A percentile compares a stretch with the other conserved stretches of the same genome.
phyloP scores from a whole-genome alignment of 2,888 invertebrate genomes.

The Neoascia interrupta region DNA sequence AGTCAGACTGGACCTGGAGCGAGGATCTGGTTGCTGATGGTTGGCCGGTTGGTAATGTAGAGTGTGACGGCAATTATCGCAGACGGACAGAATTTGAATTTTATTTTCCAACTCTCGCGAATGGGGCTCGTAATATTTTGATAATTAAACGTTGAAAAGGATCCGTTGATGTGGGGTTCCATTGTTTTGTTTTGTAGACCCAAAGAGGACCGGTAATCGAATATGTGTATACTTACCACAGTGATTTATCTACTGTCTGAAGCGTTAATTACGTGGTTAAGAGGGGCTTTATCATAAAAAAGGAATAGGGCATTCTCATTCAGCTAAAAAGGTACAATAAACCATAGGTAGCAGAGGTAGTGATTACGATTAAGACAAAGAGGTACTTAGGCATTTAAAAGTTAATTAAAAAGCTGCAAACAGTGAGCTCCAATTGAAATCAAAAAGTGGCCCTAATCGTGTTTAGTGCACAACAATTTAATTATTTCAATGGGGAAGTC shows the following conservation, averaged over 20 bases:
- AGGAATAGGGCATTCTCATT: no score
- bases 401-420: no score
- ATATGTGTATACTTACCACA: conserved; percentile 18
- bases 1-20: background rate
- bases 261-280: conserved; percentile 33
- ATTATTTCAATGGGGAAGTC: no score
- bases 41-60: background rate
- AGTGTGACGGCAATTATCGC: conserved; percentile 64
- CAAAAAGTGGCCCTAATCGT: no score
- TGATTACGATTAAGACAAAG: no score
- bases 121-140: conserved; percentile 45
- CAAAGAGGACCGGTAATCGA: conserved; percentile 13
- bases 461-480: no score
- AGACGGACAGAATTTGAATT: conserved; percentile 24
- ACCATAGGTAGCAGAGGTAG: no score
- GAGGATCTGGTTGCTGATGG: background rate
- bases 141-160: conserved; percentile 56
- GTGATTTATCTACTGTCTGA: conserved; percentile 57
- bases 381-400: no score
- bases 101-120: conserved; percentile 4
- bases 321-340: no score
- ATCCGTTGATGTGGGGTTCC: conserved; percentile 24
- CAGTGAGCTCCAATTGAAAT: no score
- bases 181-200: conserved; percentile 26
- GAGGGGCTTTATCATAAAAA: no score